Percentiles rank a stretch among this genome's conserved stretches.
Evolutionary conservation across 2,888 invertebrate genomes (phyloP).

Genomic region (Harpalus rubripes): DNA sequence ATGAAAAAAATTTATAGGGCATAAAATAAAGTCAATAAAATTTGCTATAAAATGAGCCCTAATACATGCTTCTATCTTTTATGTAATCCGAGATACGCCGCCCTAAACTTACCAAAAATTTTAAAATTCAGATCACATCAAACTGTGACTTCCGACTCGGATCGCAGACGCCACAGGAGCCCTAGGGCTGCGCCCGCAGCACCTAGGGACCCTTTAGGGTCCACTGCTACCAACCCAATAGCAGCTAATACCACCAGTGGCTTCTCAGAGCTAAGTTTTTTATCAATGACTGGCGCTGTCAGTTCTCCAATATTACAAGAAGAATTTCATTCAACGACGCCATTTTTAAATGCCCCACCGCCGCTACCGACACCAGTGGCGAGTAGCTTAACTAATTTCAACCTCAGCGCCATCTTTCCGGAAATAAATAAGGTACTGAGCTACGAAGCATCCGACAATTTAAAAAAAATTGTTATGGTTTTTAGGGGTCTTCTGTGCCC

Average conservation of each 20-base stretch:
- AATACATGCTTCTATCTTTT: background rate
- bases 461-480: background rate
- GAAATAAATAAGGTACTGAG: slow-evolving; percentile 84
- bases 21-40: background rate
- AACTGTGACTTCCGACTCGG: background rate
- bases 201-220: background rate
- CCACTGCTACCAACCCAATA: background rate
- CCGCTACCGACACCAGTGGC: slow-evolving; percentile 68
- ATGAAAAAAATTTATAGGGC: background rate
- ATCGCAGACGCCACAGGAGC: slow-evolving; percentile 4
- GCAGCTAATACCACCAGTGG: background rate
- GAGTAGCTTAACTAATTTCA: slow-evolving; percentile 85
- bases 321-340: slow-evolving; percentile 75
- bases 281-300: slow-evolving; percentile 75
- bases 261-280: slow-evolving; percentile 75
- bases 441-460: background rate
- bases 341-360: slow-evolving; percentile 73
- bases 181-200: background rate
- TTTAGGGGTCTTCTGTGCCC: background rate
- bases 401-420: slow-evolving; percentile 90
- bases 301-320: slow-evolving; percentile 76
- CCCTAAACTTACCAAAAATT: background rate
- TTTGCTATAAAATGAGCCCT: background rate
- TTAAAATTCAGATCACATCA: background rate
- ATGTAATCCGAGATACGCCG: background rate